Percentiles rank a stretch among this genome's conserved stretches.
Evolutionary conservation across 2,888 invertebrate species (phyloP).

Genomic region (Patella depressa): DNA sequence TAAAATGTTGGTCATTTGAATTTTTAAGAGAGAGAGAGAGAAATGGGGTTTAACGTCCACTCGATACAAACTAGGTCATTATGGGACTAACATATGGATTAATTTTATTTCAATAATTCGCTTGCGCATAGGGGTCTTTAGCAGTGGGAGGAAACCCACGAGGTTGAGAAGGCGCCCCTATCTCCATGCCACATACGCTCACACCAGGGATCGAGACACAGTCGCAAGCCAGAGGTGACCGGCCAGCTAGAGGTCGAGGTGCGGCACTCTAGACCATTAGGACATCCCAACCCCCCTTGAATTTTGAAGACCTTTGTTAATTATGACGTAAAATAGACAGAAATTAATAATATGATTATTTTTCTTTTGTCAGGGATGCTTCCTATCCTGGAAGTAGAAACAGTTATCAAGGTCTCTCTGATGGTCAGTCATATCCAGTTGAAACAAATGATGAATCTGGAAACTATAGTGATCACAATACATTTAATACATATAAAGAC

Average conservation of each 20-base stretch:
- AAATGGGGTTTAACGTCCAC: neutral
- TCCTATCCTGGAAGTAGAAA: constrained; percentile 34
- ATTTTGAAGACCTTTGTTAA: constrained; percentile 10
- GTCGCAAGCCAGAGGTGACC: too few relatives aligned
- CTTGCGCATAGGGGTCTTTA: neutral
- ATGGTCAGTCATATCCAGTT: constrained; percentile 16
- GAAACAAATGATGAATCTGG: constrained; percentile 11
- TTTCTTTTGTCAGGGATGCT: constrained; percentile 24
- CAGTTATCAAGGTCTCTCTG: constrained; percentile 31
- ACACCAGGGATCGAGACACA: too few relatives aligned
- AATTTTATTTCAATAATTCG: neutral
- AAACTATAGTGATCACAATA: constrained; percentile 29
- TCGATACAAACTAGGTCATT: neutral
- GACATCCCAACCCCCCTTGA: neutral
- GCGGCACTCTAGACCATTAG: too few relatives aligned
- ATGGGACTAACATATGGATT: neutral
- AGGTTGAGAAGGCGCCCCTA: too few relatives aligned
- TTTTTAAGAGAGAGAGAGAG: neutral
- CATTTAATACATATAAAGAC: constrained; percentile 19
- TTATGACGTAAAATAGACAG: neutral
- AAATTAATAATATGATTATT: neutral
- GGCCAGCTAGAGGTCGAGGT: too few relatives aligned
- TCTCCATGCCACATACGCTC: too few relatives aligned
- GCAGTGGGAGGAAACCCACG: neutral
- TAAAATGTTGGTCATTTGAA: constrained; percentile 8